Evolutionary conservation across 2,888 invertebrate genomes (phyloP).

Genomic region (Lepas anatifera): DNA sequence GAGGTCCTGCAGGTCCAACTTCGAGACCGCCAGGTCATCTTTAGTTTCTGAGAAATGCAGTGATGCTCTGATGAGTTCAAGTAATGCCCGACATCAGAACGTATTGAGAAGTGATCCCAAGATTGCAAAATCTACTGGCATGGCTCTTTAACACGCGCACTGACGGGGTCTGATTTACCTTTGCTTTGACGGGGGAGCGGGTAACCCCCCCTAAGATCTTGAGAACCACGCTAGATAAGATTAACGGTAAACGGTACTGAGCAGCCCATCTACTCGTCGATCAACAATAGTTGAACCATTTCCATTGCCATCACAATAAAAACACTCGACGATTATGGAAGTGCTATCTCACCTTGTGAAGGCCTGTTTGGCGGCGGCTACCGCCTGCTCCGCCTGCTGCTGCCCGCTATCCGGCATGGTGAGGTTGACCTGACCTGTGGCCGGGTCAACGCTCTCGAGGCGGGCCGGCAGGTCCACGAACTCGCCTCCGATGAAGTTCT

Average conservation of each 20-base stretch:
- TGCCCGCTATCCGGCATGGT: slow-evolving; percentile 34
- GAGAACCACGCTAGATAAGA: no score
- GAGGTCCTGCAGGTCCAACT: no score
- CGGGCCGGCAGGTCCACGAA: slow-evolving; percentile 30
- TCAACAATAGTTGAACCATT: not conserved
- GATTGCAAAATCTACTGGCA: not conserved
- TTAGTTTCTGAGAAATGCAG: no score
- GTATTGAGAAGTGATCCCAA: no score
- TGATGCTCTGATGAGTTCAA: no score
- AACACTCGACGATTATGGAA: not conserved
- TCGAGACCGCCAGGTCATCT: no score
- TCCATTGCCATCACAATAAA: not conserved
- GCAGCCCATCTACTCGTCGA: no score
- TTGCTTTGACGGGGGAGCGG: no score
- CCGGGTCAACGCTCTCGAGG: slow-evolving; percentile 37
- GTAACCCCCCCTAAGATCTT: no score
- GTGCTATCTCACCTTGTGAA: slow-evolving; percentile 33
- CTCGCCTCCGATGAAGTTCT: slow-evolving; percentile 37
- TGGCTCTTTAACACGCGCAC: no score
- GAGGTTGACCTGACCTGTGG: slow-evolving; percentile 36
- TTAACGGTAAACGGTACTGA: not conserved
- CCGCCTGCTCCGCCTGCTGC: slow-evolving; percentile 30
- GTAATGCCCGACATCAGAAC: no score
- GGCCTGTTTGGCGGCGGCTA: slow-evolving; percentile 37
- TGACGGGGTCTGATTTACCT: no score